These are phyloP conservation scores for Diarsia dahlii DNA, from an alignment of 2,888 invertebrate species.

Conservation along the genomic window DNA sequence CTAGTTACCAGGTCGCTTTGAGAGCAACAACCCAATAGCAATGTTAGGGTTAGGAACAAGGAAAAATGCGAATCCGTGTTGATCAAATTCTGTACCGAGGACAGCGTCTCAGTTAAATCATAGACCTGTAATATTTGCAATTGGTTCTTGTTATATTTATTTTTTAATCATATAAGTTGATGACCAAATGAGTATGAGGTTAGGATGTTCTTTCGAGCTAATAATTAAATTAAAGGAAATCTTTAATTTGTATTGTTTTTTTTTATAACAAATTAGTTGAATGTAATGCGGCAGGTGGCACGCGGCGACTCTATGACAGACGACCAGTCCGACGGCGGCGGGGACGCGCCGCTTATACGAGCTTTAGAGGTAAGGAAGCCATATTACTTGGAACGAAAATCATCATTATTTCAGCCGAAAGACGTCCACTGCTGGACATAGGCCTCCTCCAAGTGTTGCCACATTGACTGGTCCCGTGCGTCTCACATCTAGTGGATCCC, in stretches of 20 bases:
- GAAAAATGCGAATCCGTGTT: background rate
- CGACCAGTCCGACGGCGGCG: slow-evolving; percentile 84
- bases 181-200: no score
- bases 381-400: background rate
- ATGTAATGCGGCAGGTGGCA: slow-evolving; percentile 71
- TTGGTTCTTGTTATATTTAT: no score
- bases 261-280: slow-evolving; percentile 15
- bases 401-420: no score
- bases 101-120: background rate
- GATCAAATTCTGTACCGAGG: background rate
- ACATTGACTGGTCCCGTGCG: no score
- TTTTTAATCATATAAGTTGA: no score
- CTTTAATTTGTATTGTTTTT: background rate
- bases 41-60: background rate
- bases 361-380: slow-evolving; percentile 78
- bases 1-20: background rate
- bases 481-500: no score
- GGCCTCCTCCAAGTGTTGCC: no score
- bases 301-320: slow-evolving; percentile 80
- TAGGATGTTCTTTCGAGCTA: background rate
- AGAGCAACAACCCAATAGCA: background rate
- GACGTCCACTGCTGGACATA: no score
- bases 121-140: background rate
- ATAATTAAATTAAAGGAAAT: background rate
- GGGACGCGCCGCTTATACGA: slow-evolving; percentile 80